phyloP scores from a whole-genome alignment of 2,888 invertebrate genomes.

The Leptopilina drosophilae region DNA sequence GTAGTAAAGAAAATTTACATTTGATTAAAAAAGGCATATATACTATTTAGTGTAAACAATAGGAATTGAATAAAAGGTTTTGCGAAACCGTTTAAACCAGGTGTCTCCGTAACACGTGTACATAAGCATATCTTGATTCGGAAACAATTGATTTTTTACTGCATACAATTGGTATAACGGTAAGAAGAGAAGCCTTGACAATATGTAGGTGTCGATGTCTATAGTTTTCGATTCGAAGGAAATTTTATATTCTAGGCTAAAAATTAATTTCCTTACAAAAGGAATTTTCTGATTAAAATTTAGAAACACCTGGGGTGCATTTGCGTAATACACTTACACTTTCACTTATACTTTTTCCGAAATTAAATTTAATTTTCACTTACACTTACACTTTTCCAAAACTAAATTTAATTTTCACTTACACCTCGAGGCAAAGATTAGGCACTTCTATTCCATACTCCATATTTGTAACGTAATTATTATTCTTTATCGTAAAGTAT shows the following conservation, averaged over 20 bases:
- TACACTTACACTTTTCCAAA: no score
- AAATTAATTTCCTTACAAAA: neutral
- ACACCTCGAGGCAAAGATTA: neutral
- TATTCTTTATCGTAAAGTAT: neutral
- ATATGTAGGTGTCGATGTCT: conserved; percentile 7
- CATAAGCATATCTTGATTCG: conserved; percentile 26
- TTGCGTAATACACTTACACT: no score
- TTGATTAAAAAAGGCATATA: neutral
- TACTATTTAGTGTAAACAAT: conserved; percentile 1
- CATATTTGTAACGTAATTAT: neutral
- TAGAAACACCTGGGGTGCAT: no score
- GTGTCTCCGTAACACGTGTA: conserved; percentile 26
- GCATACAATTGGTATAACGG: conserved; percentile 30
- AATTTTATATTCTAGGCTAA: neutral
- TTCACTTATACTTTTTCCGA: no score
- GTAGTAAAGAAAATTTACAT: neutral
- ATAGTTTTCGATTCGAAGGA: neutral
- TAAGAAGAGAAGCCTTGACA: conserved; percentile 5
- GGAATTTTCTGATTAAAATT: no score
- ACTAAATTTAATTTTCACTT: no score
- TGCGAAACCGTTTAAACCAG: conserved; percentile 24
- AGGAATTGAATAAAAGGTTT: conserved; percentile 22
- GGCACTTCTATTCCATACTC: neutral
- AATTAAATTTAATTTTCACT: no score
- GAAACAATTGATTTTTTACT: conserved; percentile 25